Evolutionary conservation across 2,113 vertebrate genomes (phyloP), one percentile per base, ranked within the genome.

Genomic region (Cervus canadensis): DNA sequence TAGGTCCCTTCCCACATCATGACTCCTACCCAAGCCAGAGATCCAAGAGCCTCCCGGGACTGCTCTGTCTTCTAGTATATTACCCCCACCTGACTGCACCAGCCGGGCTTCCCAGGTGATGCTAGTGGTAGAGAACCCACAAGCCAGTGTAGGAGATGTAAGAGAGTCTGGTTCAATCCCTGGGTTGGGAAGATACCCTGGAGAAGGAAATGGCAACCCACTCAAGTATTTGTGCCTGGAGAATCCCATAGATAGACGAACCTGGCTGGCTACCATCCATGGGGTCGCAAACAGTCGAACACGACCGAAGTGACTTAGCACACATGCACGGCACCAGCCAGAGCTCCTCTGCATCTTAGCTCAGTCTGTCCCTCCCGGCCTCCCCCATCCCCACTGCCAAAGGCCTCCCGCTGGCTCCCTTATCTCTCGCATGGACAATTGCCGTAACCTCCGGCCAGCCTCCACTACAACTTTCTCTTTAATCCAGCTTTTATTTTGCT

Each of bases 391-490:
- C 33, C 11, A 21, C 19, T 13, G 15, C 78, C 71, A 19, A 6
- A 36, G 36, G 78, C 40, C 59, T 76, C 57, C 50, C 5, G 23
- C 26, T 45, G 60, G 30, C 60, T 30, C 67, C 12, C 2, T 25
- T 56, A 16, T 48, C 54, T 89, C 85, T 54, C 6, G 0, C 23
- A 11, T 0, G 0, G 78, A 59, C 15, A 14, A 2, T 16, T n/a
- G 19, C 5, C 21, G 48, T 23, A 84, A 87, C 45, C 17, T 89
- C 74, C 33, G 6, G 26, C n/a, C 45, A 12, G 60, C 13, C 4
- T 23, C 79, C 36, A 13, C 19, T 48, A 62, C 21, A 86, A 23
- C 43, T 36, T 30, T 7, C 11, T 94, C 48, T 74, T 64, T 43
- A n/a, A 56, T 21, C 19, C 23, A 62, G 17, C 3, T 45, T 92